phyloP scores from a whole-genome alignment of 53 echinoderm and acorn worm species.

The Mesocentrotus franciscanus region DNA sequence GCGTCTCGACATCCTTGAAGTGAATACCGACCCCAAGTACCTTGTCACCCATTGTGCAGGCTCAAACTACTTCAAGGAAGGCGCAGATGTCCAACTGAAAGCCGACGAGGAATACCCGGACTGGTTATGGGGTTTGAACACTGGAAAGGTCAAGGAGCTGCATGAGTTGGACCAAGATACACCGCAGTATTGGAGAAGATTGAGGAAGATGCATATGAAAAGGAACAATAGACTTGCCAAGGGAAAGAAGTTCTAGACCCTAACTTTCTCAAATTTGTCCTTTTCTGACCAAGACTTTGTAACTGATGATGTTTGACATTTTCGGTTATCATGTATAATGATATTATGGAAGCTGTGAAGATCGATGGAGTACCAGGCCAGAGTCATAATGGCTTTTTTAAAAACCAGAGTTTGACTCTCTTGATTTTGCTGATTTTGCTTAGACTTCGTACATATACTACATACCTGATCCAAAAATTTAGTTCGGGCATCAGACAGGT shows the following conservation, averaged over 20 bases:
- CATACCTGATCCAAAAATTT: too few relatives aligned
- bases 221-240: constrained; percentile 89
- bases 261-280: too few relatives aligned
- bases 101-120: constrained; percentile 94
- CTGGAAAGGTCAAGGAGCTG: constrained; percentile 75
- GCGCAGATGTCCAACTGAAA: constrained; percentile 81
- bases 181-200: constrained; percentile 88
- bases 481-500: too few relatives aligned
- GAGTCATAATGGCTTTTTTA: too few relatives aligned
- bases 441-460: too few relatives aligned
- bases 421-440: too few relatives aligned
- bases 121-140: constrained; percentile 92
- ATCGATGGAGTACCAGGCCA: neutral
- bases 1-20: constrained; percentile 78
- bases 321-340: neutral
- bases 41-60: constrained; percentile 83
- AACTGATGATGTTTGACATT: neutral
- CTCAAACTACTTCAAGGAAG: constrained; percentile 89
- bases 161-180: constrained; percentile 85
- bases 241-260: constrained; percentile 70
- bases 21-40: constrained; percentile 86
- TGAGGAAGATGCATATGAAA: constrained; percentile 87
- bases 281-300: neutral
- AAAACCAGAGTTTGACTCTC: too few relatives aligned
- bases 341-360: neutral